Evolutionary conservation across 2,113 vertebrate species (phyloP), one percentile per base, ranked within the genome.

Genomic region (Rhinopomastus cyanomelas): DNA sequence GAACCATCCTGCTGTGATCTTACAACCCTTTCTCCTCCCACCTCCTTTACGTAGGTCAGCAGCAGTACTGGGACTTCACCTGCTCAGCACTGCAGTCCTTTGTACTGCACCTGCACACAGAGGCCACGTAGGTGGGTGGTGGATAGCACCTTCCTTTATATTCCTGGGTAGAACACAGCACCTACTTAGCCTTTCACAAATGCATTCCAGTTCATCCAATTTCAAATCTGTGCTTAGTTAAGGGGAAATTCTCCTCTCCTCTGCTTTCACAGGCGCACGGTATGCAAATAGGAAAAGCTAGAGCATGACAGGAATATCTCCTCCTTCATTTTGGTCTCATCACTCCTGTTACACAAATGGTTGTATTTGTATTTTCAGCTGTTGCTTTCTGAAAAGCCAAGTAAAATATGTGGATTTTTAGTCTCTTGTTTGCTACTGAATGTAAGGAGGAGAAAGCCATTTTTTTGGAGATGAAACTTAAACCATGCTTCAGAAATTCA

Each of bases 341-440:
- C 8, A 18, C 59, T 86, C 55, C 30, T 68, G 52, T 80, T 94
- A 61, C 57, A 57, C 90, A 92, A 93, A 74, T 78, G 6, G 17
- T 25, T 89, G 87, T 69, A 37, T 62, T 95, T 89, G 88, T 84
- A 32, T 87, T 90, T 85, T 32, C 83, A 74, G 21, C 72, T 79
- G 85, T 76, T 7, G 21, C 27, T 57, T 64, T 67, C 46, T 68
- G 51, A 73, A 81, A 72, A 75, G 13, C 32, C 65, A 81, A 84
- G 49, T 21, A 60, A 78, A 60, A 57, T 68, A 26, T 3, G 27
- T 52, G 49, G 66, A 39, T 75, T 88, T 93, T 85, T 65, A 81
- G 75, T 89, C 57, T 72, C 49, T 84, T 62, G 20, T 48, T 71
- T 86, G 30, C 81, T 64, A 30, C 7, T 29, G 44, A 64, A 44